phyloP scores from a whole-genome alignment of 2,888 invertebrate genomes.

The Spatulosminthurus flaviceps region DNA sequence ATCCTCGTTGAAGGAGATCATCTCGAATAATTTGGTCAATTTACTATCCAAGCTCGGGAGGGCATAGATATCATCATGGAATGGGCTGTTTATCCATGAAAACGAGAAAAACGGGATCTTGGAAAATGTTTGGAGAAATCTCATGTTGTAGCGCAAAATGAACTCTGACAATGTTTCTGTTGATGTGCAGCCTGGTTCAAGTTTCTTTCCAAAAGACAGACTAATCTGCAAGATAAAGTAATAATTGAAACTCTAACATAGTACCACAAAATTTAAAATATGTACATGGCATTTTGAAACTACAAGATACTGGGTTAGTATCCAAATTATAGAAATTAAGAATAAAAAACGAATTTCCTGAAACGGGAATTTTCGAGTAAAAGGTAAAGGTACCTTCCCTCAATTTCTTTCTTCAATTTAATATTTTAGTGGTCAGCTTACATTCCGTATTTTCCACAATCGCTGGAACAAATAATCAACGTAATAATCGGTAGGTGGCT shows the following conservation, averaged over 20 bases:
- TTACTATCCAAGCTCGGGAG: slow-evolving; percentile 75
- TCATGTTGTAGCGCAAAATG: slow-evolving; percentile 75
- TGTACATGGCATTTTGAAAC: no score
- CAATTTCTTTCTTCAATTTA: neutral
- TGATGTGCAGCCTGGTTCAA: slow-evolving; percentile 31
- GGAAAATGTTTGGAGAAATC: slow-evolving; percentile 74
- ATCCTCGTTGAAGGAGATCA: slow-evolving; percentile 68
- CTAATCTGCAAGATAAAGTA: no score
- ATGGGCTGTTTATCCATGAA: slow-evolving; percentile 82
- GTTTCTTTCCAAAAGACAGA: no score
- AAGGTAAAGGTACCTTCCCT: no score
- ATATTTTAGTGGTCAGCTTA: neutral
- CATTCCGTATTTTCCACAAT: slow-evolving; percentile 11
- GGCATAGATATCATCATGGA: slow-evolving; percentile 76
- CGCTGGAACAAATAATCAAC: slow-evolving; percentile 77
- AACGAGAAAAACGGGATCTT: slow-evolving; percentile 76
- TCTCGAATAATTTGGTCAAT: slow-evolving; percentile 71
- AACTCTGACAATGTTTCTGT: slow-evolving; percentile 68
- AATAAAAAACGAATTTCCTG: no score
- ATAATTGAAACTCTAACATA: no score
- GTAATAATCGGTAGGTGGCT: slow-evolving; percentile 83
- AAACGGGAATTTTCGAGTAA: no score
- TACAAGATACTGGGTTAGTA: no score
- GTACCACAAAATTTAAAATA: neutral
- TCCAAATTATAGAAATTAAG: no score